Evolutionary conservation across 2,888 invertebrate species (phyloP).

Genomic region (Synanthedon myopaeformis): DNA sequence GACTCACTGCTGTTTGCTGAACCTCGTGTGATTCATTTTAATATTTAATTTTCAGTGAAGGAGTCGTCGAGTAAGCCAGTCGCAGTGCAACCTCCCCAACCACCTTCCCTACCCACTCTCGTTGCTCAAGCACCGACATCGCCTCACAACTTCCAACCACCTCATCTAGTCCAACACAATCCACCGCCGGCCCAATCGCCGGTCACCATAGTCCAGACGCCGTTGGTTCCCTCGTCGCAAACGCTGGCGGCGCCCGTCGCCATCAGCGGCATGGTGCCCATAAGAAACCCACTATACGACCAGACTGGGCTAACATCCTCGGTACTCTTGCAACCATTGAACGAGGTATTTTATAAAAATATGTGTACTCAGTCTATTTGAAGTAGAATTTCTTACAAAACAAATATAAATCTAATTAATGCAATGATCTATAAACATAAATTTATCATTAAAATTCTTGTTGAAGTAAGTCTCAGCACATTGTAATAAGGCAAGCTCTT

Average conservation of each 20-base stretch:
- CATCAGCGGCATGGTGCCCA: slow-evolving; percentile 54
- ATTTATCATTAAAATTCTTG: no score
- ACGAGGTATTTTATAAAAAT: slow-evolving; percentile 45
- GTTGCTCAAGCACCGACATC: slow-evolving; percentile 19
- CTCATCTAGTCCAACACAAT: slow-evolving; percentile 1
- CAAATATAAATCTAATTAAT: neutral
- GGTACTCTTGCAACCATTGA: slow-evolving; percentile 53
- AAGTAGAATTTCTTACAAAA: neutral
- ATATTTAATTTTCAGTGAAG: slow-evolving; percentile 28
- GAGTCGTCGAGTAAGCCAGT: slow-evolving; percentile 24
- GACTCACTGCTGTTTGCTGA: no score
- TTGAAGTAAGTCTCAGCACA: no score
- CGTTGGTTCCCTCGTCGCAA: slow-evolving; percentile 18
- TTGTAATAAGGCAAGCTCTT: no score
- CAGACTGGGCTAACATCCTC: slow-evolving; percentile 52
- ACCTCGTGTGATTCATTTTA: no score
- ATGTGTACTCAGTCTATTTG: neutral
- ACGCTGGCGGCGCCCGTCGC: slow-evolving; percentile 36
- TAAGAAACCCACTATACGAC: slow-evolving; percentile 51
- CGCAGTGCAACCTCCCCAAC: slow-evolving; percentile 37
- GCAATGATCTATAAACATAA: no score
- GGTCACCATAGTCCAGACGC: slow-evolving; percentile 27
- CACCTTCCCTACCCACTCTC: slow-evolving; percentile 35
- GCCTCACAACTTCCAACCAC: slow-evolving; percentile 2
- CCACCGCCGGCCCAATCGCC: slow-evolving; percentile 24